These are phyloP conservation scores for Xenopus laevis DNA, from an alignment of 2,113 vertebrate genomes.

Conservation along the genomic window DNA sequence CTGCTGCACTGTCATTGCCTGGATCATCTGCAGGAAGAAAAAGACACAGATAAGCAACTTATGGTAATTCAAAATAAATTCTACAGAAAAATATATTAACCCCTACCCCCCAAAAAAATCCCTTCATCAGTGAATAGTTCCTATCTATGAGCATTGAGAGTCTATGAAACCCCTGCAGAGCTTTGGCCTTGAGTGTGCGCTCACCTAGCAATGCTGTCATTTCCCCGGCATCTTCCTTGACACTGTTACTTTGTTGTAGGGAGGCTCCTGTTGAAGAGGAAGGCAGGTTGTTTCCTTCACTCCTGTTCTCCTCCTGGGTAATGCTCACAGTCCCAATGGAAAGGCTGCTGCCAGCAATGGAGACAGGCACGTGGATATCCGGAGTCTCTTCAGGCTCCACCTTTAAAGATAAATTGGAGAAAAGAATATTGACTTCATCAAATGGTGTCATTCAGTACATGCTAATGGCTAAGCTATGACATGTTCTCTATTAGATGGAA, in stretches of 20 bases:
- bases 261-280: slow-evolving; percentile 55
- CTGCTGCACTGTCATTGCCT: slow-evolving; percentile 51
- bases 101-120: no score
- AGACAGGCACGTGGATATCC: slow-evolving; percentile 59
- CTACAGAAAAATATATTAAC: no score
- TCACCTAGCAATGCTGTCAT: slow-evolving; percentile 66
- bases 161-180: no score
- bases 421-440: no score
- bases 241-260: slow-evolving; percentile 48
- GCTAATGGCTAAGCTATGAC: no score
- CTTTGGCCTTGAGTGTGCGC: slow-evolving; percentile 15
- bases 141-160: no score
- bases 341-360: slow-evolving; percentile 54
- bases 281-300: slow-evolving; percentile 52
- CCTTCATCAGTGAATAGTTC: no score
- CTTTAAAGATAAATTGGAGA: slow-evolving; percentile 43
- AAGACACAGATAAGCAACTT: slow-evolving; percentile 10
- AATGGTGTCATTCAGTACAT: no score
- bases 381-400: slow-evolving; percentile 61
- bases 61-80: no score
- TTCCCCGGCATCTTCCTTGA: slow-evolving; percentile 64
- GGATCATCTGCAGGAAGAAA: slow-evolving; percentile 54
- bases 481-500: neutral
- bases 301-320: slow-evolving; percentile 58
- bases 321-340: slow-evolving; percentile 56